Conservation (phyloP, 2,113 vertebrate species). For the Maccullochella peelii region DNA sequence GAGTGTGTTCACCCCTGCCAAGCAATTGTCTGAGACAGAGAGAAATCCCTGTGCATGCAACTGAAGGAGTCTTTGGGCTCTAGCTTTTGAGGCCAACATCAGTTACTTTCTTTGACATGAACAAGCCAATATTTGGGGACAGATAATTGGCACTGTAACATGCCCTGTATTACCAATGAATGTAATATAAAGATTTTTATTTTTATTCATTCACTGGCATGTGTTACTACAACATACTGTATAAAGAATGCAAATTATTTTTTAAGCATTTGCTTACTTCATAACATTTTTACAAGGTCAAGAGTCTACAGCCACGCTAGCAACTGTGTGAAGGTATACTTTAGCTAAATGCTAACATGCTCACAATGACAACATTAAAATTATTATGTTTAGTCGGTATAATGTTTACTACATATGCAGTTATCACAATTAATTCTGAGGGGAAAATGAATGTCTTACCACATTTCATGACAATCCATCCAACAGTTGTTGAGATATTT, state of each 20-base stretch:
- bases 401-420: background rate
- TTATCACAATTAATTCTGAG: background rate
- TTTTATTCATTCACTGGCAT: background rate
- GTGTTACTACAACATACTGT: background rate
- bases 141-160: constrained; percentile 6
- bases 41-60: constrained; percentile 42
- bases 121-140: constrained; percentile 11
- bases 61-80: constrained; percentile 34
- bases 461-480: background rate
- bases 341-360: background rate
- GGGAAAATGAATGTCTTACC: background rate
- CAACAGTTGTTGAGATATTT: background rate
- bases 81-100: constrained; percentile 34
- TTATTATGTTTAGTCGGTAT: background rate
- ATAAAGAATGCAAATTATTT: background rate
- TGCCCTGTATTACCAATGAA: background rate
- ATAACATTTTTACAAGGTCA: background rate
- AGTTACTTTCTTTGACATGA: constrained; percentile 9
- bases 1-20: constrained; percentile 64
- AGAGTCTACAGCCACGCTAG: too few relatives aligned
- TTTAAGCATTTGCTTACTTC: too few relatives aligned
- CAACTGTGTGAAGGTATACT: background rate
- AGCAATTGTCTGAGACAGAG: constrained; percentile 68
- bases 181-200: background rate
- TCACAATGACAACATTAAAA: background rate